Evolutionary conservation across 2,797 vertebrate species (phyloP), one percentile per base, ranked within the genome.

Genomic region (Onychomys torridus): DNA sequence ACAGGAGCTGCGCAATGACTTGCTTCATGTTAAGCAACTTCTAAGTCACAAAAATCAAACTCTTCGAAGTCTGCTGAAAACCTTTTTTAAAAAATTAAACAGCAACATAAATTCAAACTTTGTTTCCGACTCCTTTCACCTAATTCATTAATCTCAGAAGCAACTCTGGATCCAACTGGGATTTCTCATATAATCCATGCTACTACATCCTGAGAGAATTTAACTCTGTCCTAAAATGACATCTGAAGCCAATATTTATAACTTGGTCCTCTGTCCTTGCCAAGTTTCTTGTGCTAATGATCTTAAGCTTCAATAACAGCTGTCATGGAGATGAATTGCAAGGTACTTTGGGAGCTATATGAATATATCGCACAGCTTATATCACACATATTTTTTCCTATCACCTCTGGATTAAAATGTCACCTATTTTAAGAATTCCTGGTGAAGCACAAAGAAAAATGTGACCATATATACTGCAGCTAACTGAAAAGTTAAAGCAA

Each of bases 391-490:
- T 93, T 97, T 98, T 97, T 97, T 84, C 95, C 67, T 16, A 91
- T 97, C 87, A 96, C 95, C 95, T 93, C 95, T 97, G 96, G 96
- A 97, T 98, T 98, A 97, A 97, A 98, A 98, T 98, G 96, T 97
- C 91, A 96, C 91, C 94, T 96, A 90, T 95, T 96, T 97, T 96
- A 96, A 95, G 73, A 96, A 96, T 97, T 93, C 23, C 27, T 87
- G 90, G 61, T 82, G 92, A 97, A 96, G 84, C 86, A 88, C 75
- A 95, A 97, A 94, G 91, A 94, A 92, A 96, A 96, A 89, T 23
- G 23, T 81, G 73, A 71, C 81, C 87, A 84, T 40, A 89, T 90
- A 93, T 95, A 93, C 27, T 55, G 73, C 4, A 88, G 71, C 40
- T 69, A 88, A 63, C 25, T 97, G 76, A 94, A 97, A 96, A 91